phyloP scores from a whole-genome alignment of 2,113 vertebrate species.

The Engystomops pustulosus region DNA sequence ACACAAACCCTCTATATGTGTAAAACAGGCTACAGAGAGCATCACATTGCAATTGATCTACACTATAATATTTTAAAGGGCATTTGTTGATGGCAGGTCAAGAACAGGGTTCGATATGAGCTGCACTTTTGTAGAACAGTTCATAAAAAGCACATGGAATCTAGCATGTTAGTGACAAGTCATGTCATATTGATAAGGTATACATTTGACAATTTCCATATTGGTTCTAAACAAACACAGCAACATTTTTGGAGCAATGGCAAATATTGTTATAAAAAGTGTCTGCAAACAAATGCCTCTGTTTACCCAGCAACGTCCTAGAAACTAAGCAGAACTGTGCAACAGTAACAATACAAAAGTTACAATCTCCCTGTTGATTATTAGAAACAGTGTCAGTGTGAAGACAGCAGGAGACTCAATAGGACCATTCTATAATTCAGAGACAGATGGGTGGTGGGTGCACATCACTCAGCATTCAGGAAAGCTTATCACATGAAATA shows the following conservation, averaged over 20 bases:
- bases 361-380: not conserved
- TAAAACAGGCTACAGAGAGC: too few relatives aligned
- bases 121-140: too few relatives aligned
- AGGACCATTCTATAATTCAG: not conserved
- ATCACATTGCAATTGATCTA: too few relatives aligned
- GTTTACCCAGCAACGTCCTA: not conserved
- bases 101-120: too few relatives aligned
- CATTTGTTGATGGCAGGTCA: too few relatives aligned
- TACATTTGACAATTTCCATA: not conserved
- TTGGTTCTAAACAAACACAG: not conserved
- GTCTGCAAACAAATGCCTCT: too few relatives aligned
- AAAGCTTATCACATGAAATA: not conserved
- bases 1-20: too few relatives aligned
- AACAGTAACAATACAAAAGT: not conserved
- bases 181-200: not conserved
- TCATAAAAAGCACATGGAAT: not conserved
- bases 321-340: not conserved
- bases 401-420: not conserved
- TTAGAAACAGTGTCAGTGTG: not conserved
- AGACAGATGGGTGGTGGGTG: conserved; percentile 41
- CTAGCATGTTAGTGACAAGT: not conserved
- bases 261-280: too few relatives aligned
- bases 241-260: not conserved
- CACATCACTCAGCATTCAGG: conserved; percentile 18
- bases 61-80: too few relatives aligned